Conservation (phyloP, 1,140 invertebrate species). For the Dysdera silvatica region DNA sequence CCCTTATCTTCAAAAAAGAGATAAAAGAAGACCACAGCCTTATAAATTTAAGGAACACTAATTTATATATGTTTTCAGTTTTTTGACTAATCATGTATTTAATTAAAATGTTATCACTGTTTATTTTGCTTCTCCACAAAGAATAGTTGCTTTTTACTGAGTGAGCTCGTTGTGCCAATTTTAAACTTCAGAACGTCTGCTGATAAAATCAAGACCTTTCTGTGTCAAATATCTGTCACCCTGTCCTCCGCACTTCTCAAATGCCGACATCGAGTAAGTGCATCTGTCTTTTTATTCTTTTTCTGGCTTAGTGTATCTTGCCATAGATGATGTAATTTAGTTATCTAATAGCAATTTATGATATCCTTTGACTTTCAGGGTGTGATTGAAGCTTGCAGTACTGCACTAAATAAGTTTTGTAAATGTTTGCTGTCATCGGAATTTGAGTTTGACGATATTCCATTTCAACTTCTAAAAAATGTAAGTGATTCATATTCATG, state of each 20-base stretch:
- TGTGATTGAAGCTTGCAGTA: slow-evolving; percentile 17
- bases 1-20: too few species aligned
- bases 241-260: neutral
- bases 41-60: too few species aligned
- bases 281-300: neutral
- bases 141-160: slow-evolving; percentile 20
- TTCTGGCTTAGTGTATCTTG: too few species aligned
- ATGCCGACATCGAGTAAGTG: slow-evolving; percentile 16
- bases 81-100: too few species aligned
- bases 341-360: neutral
- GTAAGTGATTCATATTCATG: too few species aligned
- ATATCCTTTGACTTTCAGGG: slow-evolving; percentile 6
- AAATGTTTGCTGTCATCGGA: neutral
- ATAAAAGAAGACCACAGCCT: too few species aligned
- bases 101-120: too few species aligned
- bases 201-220: neutral
- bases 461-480: neutral
- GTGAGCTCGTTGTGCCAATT: slow-evolving; percentile 4
- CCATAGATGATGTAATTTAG: neutral
- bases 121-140: neutral
- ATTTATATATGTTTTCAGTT: too few species aligned
- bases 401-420: slow-evolving; percentile 16
- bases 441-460: slow-evolving; percentile 3
- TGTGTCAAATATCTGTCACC: neutral
- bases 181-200: neutral